Base-by-base conservation (phyloP, 2,797 vertebrate species). In the Melanotaenia maccullochi region DNA sequence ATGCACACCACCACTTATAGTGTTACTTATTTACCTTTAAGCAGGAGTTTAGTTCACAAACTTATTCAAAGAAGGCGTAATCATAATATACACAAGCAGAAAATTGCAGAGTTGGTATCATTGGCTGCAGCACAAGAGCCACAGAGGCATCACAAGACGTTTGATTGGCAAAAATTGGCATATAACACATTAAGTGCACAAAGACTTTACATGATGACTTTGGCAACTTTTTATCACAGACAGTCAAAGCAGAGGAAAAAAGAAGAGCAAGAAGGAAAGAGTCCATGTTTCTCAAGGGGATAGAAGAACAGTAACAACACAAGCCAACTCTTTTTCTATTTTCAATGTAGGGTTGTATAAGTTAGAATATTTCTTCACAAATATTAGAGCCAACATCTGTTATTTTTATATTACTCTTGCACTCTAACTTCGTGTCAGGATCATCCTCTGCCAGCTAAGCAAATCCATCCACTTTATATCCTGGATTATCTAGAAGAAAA, bases 51-150 rank as follows among this genome's bases (percentile, higher is more conserved):
- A 25, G 24, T 25, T 25, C 24, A 25, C 25, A 58, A 72, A 61
- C 71, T 79, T 88, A 90, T 87, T 85, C 84, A 52, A 60, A 82
- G 57, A 78, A 62, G 28, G 58, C 47, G 51, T 42, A 78, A 78
- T 80, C 80, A 83, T 85, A 73, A 88, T 73, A 51, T 78, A 2
- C 32, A 56, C 67, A 79, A 71, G 47, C 1, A 44, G 40, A 78
- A 73, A 84, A 77, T 9, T 76, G 44, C 61, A 65, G 66, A 47
- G 56, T 69, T 1, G 1, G 67, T 84, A 87, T 79, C 58, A 75
- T 25, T 30, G 32, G 54, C 44, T 73, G 40, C 51, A 71, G 59
- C 47, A 36, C 76, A 71, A 66, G 55, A 74, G 54, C 38, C 63
- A 4, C 55, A 68, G 47, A 72, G 61, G 73, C 75, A 73, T 35